A percentile compares a stretch with the other conserved stretches of the same genome.
These are phyloP conservation scores for Keiferia lycopersicella DNA, from an alignment of 2,888 invertebrate species.

Conservation along the genomic window DNA sequence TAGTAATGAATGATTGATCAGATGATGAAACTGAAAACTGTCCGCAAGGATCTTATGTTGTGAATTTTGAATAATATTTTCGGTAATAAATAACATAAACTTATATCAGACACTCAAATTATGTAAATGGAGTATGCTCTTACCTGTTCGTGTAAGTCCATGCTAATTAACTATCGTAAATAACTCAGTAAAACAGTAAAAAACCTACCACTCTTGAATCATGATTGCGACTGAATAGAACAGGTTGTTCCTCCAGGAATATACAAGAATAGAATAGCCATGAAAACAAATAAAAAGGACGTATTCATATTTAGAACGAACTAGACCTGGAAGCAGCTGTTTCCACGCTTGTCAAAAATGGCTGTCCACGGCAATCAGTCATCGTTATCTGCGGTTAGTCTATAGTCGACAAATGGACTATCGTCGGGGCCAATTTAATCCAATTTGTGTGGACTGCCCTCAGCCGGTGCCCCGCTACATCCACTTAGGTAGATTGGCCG, in stretches of 20 bases:
- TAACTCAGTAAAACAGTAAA: background rate
- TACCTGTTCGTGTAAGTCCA: no score
- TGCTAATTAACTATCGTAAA: background rate
- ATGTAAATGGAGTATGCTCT: no score
- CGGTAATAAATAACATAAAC: no score
- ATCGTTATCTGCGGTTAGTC: conserved; percentile 33
- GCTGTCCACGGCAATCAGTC: conserved; percentile 20
- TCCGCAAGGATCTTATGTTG: no score
- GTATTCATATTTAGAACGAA: background rate
- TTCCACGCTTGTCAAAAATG: conserved; percentile 18
- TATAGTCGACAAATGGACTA: conserved; percentile 18
- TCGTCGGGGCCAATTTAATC: conserved; percentile 37
- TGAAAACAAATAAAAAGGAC: conserved; percentile 3
- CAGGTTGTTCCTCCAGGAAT: background rate
- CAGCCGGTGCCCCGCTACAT: conserved; percentile 11
- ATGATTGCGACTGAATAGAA: conserved; percentile 3
- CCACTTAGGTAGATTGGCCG: conserved; percentile 22
- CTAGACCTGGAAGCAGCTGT: conserved; percentile 10
- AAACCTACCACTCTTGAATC: background rate
- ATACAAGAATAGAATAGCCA: background rate
- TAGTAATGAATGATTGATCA: no score
- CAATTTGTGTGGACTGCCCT: conserved; percentile 16
- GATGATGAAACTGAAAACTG: no score
- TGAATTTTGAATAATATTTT: no score
- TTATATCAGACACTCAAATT: no score